Evolutionary conservation across 2,888 invertebrate species (phyloP).

Genomic region (Xanthia icteritia): DNA sequence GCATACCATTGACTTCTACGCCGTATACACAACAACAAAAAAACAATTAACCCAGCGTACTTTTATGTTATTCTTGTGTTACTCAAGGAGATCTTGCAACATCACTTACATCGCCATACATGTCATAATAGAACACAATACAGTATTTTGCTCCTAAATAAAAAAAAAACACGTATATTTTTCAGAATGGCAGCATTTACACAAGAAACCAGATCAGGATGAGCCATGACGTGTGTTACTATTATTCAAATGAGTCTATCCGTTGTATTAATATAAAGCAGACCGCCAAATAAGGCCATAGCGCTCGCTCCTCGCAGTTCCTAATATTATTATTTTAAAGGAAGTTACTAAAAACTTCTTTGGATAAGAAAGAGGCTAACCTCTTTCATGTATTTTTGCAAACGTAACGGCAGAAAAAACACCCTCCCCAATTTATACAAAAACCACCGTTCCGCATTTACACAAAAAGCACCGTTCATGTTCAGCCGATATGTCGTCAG

Average conservation of each 20-base stretch:
- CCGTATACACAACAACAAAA: conserved; percentile 32
- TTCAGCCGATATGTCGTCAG: not conserved
- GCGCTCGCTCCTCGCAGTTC: conserved; percentile 12
- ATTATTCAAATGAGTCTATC: conserved; percentile 68
- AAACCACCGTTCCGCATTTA: conserved; percentile 15
- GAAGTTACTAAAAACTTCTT: conserved; percentile 1
- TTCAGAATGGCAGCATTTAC: conserved; percentile 5
- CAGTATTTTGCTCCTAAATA: conserved; percentile 29
- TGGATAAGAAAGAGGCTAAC: no score
- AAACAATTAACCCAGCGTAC: conserved; percentile 33
- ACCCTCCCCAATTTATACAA: conserved; percentile 1
- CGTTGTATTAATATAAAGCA: conserved; percentile 51
- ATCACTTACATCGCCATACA: not conserved
- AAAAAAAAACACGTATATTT: conserved; percentile 27
- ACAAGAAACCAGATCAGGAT: conserved; percentile 14
- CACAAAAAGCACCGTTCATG: conserved; percentile 13
- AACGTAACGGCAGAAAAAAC: not conserved
- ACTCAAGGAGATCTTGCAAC: conserved; percentile 19
- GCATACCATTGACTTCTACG: conserved; percentile 50
- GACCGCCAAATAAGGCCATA: conserved; percentile 44
- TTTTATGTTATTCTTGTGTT: conserved; percentile 15
- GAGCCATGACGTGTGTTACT: conserved; percentile 56
- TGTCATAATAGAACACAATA: conserved; percentile 23
- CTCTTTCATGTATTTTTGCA: conserved; percentile 1
- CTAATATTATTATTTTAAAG: conserved; percentile 16